Percentiles rank a stretch among this genome's conserved stretches.
phyloP scores from a whole-genome alignment of 1,140 invertebrate genomes.

The Uloborus diversus region DNA sequence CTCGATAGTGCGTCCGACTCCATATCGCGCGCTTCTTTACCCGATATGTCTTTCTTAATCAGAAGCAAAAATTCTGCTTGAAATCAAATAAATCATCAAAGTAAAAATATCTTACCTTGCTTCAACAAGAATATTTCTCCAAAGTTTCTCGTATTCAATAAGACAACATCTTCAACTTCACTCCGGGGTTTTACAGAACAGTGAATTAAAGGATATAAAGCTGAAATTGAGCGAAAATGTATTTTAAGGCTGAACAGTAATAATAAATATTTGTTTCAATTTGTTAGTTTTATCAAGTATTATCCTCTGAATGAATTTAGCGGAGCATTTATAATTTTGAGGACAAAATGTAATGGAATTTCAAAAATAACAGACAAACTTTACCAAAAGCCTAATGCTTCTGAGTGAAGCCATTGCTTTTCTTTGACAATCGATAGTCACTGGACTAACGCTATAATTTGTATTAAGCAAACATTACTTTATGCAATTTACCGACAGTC shows the following conservation, averaged over 20 bases:
- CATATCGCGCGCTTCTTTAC: too few relatives aligned
- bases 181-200: conserved; percentile 50
- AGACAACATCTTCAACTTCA: conserved; percentile 28
- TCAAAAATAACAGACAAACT: too few relatives aligned
- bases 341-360: background rate
- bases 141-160: conserved; percentile 58
- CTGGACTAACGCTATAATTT: background rate
- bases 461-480: background rate
- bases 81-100: background rate
- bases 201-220: conserved; percentile 62
- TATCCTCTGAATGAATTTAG: background rate
- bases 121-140: conserved; percentile 60
- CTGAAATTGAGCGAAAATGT: conserved; percentile 58
- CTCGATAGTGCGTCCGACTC: too few relatives aligned
- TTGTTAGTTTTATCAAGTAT: background rate
- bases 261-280: background rate
- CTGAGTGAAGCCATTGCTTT: background rate
- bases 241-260: background rate
- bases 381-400: background rate
- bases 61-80: too few relatives aligned
- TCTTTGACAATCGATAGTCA: background rate
- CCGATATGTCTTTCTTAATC: background rate
- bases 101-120: conserved; percentile 57
- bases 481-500: too few relatives aligned
- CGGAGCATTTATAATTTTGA: background rate